Evolutionary conservation across 2,888 invertebrate genomes (phyloP).

Genomic region (Tachina grossa): DNA sequence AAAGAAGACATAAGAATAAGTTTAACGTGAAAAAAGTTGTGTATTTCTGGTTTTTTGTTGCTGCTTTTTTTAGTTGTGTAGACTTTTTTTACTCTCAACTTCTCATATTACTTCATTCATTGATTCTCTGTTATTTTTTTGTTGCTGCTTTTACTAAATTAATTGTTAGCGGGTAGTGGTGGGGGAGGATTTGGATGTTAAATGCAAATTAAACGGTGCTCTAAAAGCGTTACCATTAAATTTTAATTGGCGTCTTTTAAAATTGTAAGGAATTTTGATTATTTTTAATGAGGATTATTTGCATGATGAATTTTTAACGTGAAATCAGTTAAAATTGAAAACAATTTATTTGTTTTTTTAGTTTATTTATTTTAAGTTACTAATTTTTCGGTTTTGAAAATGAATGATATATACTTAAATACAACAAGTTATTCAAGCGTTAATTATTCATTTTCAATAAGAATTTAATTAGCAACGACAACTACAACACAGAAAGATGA

Average conservation of each 20-base stretch:
- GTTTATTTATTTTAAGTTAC: no score
- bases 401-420: no score
- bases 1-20: conserved; percentile 1
- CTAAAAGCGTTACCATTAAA: conserved; percentile 25
- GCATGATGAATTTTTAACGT: no score
- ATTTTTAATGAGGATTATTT: no score
- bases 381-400: no score
- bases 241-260: not conserved
- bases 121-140: conserved; percentile 43
- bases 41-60: conserved; percentile 48
- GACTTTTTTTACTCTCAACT: conserved; percentile 38
- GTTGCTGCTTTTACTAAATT: conserved; percentile 25
- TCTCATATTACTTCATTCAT: conserved; percentile 67
- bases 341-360: no score
- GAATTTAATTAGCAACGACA: no score
- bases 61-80: not conserved
- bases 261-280: no score
- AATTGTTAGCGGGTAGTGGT: not conserved
- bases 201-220: conserved; percentile 35
- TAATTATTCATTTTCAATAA: no score
- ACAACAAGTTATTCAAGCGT: no score
- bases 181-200: conserved; percentile 19
- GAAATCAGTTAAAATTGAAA: no score
- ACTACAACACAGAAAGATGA: no score
- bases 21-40: conserved; percentile 57